phyloP scores from a whole-genome alignment of 1,140 invertebrate species.

The Drosophila neocordata region DNA sequence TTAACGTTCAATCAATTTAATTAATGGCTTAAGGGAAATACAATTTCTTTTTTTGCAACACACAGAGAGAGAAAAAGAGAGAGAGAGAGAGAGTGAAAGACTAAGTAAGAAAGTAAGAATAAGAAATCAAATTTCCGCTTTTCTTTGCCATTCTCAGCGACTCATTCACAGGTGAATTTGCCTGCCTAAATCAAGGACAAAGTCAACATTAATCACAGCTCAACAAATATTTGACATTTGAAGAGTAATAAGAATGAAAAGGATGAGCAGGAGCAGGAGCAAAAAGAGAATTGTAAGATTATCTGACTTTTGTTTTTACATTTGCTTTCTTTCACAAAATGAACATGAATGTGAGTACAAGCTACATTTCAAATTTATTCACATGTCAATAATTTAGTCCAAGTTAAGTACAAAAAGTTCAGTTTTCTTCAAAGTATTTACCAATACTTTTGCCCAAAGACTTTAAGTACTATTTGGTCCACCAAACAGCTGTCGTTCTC shows the following conservation, averaged over 20 bases:
- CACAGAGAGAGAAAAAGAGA: slow-evolving; percentile 36
- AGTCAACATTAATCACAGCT: slow-evolving; percentile 81
- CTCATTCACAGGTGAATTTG: slow-evolving; percentile 62
- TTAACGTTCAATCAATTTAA: slow-evolving; percentile 74
- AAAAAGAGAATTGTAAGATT: slow-evolving; percentile 27
- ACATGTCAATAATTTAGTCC: slow-evolving; percentile 68
- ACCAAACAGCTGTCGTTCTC: slow-evolving; percentile 47
- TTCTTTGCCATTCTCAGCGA: slow-evolving; percentile 26
- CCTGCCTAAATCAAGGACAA: slow-evolving; percentile 39
- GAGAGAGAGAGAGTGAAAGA: background rate
- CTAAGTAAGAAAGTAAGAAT: slow-evolving; percentile 34
- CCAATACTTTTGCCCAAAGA: background rate
- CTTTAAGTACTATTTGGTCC: slow-evolving; percentile 6
- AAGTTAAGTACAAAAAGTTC: background rate
- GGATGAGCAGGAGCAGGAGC: background rate
- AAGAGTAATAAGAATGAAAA: slow-evolving; percentile 35
- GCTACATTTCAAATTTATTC: slow-evolving; percentile 56
- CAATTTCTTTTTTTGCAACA: slow-evolving; percentile 35
- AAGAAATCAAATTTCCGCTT: slow-evolving; percentile 57
- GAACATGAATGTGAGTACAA: slow-evolving; percentile 8
- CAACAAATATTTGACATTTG: slow-evolving; percentile 80
- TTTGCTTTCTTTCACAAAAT: slow-evolving; percentile 17
- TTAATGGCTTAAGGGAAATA: slow-evolving; percentile 57
- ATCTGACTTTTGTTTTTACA: slow-evolving; percentile 27
- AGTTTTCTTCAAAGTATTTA: background rate